Percentiles rank a stretch among this genome's conserved stretches.
Evolutionary conservation across 92 coral and sea anemone genomes (phyloP).

Genomic region (Palythoa heliodiscus): DNA sequence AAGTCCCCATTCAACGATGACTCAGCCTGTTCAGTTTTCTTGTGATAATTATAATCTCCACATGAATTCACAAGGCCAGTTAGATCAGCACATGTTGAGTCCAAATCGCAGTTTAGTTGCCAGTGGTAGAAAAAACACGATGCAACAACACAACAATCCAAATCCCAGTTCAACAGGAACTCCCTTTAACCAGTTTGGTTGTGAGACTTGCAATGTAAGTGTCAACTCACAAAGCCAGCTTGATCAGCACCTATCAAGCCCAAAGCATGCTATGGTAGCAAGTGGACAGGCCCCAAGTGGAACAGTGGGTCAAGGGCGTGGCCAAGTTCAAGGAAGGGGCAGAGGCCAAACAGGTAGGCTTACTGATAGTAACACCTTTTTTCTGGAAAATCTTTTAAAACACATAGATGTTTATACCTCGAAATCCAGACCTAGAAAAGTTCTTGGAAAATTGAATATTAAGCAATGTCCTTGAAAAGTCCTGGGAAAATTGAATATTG

Average conservation of each 20-base stretch:
- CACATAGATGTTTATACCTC: too few relatives aligned
- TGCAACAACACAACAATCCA: neutral
- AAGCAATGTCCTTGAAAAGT: too few relatives aligned
- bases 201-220: conserved; percentile 73
- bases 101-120: conserved; percentile 60
- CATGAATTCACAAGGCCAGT: conserved; percentile 76
- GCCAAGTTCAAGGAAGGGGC: conserved; percentile 3
- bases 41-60: conserved; percentile 58
- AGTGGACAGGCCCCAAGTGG: conserved; percentile 7
- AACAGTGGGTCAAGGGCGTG: neutral
- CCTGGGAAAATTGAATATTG: too few relatives aligned
- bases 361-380: too few relatives aligned
- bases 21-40: neutral
- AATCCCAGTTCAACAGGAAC: conserved; percentile 42
- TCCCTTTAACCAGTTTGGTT: conserved; percentile 61
- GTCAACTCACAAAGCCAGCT: conserved; percentile 85
- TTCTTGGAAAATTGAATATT: too few relatives aligned
- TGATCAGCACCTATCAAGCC: conserved; percentile 81
- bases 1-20: neutral
- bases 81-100: conserved; percentile 78
- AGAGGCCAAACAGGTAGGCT: neutral
- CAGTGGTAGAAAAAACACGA: neutral
- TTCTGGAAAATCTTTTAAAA: too few relatives aligned
- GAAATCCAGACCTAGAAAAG: too few relatives aligned
- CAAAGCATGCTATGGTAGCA: conserved; percentile 59